Percentiles rank a stretch among this genome's conserved stretches.
phyloP scores from a whole-genome alignment of 2,113 vertebrate genomes.

The Tonatia bakeri region DNA sequence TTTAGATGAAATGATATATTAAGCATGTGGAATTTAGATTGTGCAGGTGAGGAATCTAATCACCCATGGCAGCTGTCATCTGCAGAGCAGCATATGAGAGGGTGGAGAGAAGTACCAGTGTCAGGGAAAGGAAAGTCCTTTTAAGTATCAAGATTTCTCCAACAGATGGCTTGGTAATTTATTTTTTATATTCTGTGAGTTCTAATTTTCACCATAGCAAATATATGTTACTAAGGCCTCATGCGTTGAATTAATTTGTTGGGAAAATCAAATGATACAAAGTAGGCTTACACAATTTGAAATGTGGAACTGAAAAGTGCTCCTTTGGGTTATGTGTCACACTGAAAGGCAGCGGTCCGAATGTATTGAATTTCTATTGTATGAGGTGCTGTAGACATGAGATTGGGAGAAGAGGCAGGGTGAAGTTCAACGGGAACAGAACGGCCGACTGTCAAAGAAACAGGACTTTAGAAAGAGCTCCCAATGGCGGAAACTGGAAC shows the following conservation, averaged over 20 bases:
- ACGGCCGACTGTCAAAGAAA: not conserved
- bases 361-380: not conserved
- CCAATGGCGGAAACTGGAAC: not conserved
- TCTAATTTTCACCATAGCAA: conserved; percentile 38
- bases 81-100: conserved; percentile 52
- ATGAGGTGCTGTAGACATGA: not conserved
- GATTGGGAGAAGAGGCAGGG: not conserved
- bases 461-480: not conserved
- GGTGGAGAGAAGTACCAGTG: conserved; percentile 42
- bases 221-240: conserved; percentile 42
- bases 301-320: not conserved
- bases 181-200: conserved; percentile 38
- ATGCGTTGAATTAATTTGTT: conserved; percentile 42
- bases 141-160: conserved; percentile 34
- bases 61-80: conserved; percentile 59
- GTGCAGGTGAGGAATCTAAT: conserved; percentile 49
- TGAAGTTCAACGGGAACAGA: not conserved
- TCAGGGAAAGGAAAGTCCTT: conserved; percentile 41
- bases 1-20: conserved; percentile 43
- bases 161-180: conserved; percentile 68
- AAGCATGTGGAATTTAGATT: conserved; percentile 43
- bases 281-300: conserved; percentile 7
- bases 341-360: not conserved
- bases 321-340: not conserved
- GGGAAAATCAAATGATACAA: conserved; percentile 3